Percentiles rank a stretch among this genome's conserved stretches.
phyloP scores from a whole-genome alignment of 2,888 invertebrate genomes.

The Hemaris fuciformis region DNA sequence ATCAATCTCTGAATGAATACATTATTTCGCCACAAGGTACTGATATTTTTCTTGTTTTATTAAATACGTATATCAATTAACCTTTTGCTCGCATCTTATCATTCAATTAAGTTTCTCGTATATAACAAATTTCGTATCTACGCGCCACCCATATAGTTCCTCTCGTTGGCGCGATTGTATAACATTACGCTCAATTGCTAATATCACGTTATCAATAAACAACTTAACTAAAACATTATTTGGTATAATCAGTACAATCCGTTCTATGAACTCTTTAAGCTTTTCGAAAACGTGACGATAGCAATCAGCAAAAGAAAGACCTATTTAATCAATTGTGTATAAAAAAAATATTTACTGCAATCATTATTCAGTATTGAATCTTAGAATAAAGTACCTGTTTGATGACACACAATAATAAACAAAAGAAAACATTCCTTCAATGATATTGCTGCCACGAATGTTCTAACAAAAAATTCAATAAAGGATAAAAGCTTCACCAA shows the following conservation, averaged over 20 bases:
- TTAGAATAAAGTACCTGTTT: too few relatives aligned
- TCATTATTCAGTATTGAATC: too few relatives aligned
- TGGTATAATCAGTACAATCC: too few relatives aligned
- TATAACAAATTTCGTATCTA: constrained; percentile 30
- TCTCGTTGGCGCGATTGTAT: constrained; percentile 20
- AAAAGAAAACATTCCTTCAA: background rate
- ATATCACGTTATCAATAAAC: background rate
- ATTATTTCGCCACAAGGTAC: constrained; percentile 22
- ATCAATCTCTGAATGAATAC: constrained; percentile 5
- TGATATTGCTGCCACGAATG: background rate
- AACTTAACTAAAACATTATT: too few relatives aligned
- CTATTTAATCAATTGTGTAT: too few relatives aligned
- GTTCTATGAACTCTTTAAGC: background rate
- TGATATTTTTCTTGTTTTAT: constrained; percentile 25
- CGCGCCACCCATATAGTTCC: constrained; percentile 31
- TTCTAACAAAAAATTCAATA: background rate
- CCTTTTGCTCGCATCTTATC: constrained; percentile 51
- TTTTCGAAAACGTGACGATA: too few relatives aligned
- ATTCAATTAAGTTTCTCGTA: constrained; percentile 47
- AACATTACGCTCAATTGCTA: background rate
- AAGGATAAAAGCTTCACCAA: background rate
- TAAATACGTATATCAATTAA: constrained; percentile 36
- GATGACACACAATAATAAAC: background rate
- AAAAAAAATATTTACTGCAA: too few relatives aligned
- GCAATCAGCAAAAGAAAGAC: too few relatives aligned